Base-by-base conservation (phyloP, 1,140 invertebrate species). In the Drosophila bocqueti region DNA sequence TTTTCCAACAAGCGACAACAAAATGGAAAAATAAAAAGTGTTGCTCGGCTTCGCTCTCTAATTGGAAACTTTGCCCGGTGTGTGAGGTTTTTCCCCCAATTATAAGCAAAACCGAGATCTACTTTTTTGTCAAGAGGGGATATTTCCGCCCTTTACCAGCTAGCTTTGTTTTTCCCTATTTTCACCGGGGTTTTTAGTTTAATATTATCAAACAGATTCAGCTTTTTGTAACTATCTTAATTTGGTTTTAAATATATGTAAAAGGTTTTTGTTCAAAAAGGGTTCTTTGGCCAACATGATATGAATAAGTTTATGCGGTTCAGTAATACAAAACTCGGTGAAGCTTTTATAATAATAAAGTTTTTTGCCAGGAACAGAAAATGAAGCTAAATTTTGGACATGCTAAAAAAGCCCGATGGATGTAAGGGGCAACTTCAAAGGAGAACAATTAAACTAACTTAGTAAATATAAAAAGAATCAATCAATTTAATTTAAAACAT, bases 11-110 rank as follows among this genome's bases (percentile, higher is more conserved):
- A 76, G 76, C 69, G 38, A 60, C 38, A 73, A 43, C 45, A 11
- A 72, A 34, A 49, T 24, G 40, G 29, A 60, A 73, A 73, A 60
- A 31, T n/a, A 31, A 72, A 72, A 60, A 73, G 34, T 52, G 38
- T 73, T 73, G 45, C 55, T 50, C 15, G 54, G 18, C 34, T 67
- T 54, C 18, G 52, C 72, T 58, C 60, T 73, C 76, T 79, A 79
- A 79, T 79, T 79, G 77, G 77, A 79, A 79, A 79, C 76, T 79
- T 79, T 79, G 59, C 65, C 15, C 49, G 45, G 54, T 55, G 68
- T 55, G 68, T 61, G 76, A 69, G 75, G 58, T 64, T 79, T 78
- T 79, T 78, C 57, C 75, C 15, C 61, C 76, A 79, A 79, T 79
- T 79, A 79, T 79, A 73, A 58, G 55, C 60, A 38, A 68, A 66